These are phyloP conservation scores for Penaeus monodon DNA, from an alignment of 2,888 invertebrate genomes.

Conservation along the genomic window DNA sequence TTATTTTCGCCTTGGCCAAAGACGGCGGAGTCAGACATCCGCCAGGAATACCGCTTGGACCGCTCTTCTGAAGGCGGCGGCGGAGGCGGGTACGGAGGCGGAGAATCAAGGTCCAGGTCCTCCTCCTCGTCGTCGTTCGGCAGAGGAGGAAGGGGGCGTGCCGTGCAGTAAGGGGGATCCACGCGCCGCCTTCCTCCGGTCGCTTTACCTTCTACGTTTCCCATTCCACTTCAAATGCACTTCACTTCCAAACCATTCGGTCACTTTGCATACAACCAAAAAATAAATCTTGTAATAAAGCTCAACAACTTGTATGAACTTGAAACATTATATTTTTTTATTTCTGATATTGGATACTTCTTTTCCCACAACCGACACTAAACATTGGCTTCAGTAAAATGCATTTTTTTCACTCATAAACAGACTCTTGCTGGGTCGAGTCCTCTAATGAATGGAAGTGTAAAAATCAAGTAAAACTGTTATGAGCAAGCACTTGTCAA, in stretches of 20 bases:
- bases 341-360: too few relatives aligned
- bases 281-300: too few relatives aligned
- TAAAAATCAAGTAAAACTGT: constrained; percentile 18
- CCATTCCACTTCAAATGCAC: constrained; percentile 41
- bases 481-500: constrained; percentile 25
- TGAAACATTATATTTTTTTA: too few relatives aligned
- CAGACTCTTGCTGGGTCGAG: too few relatives aligned
- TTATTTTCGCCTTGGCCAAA: constrained; percentile 53
- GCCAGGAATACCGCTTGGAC: constrained; percentile 49
- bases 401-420: too few relatives aligned
- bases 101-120: constrained; percentile 51
- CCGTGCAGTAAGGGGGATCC: constrained; percentile 49
- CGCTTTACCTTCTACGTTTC: constrained; percentile 50
- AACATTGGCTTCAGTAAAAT: too few relatives aligned
- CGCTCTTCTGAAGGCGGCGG: constrained; percentile 46
- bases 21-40: constrained; percentile 56
- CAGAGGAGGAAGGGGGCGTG: constrained; percentile 49
- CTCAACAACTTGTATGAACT: too few relatives aligned
- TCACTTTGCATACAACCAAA: constrained; percentile 21
- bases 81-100: constrained; percentile 51
- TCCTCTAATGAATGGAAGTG: constrained; percentile 20
- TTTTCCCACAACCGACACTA: too few relatives aligned
- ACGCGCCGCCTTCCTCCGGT: constrained; percentile 44
- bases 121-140: constrained; percentile 41
- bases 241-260: constrained; percentile 18